Evolutionary conservation across 2,113 vertebrate species (phyloP).

Genomic region (Apus apus): DNA sequence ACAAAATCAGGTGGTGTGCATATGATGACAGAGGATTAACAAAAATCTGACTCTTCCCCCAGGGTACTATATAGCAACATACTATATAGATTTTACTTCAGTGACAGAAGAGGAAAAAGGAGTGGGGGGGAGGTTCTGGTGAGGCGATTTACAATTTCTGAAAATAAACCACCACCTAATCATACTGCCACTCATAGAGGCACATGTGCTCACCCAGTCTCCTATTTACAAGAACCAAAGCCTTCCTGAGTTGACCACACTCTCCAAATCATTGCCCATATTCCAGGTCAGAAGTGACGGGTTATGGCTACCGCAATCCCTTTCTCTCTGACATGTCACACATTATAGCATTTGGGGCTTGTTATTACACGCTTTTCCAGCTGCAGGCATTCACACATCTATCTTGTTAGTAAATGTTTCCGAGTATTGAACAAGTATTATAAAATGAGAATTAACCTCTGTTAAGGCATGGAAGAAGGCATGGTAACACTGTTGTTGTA

Average conservation of each 20-base stretch:
- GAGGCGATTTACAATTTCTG: background rate
- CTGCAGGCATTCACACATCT: accelerated
- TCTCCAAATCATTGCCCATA: background rate
- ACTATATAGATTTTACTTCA: background rate
- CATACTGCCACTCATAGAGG: background rate
- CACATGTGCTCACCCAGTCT: background rate
- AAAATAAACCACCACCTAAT: background rate
- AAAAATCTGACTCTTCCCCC: background rate
- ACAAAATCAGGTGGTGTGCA: background rate
- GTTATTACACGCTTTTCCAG: background rate
- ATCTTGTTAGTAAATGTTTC: background rate
- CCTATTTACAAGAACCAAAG: background rate
- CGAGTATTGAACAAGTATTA: background rate
- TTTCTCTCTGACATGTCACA: background rate
- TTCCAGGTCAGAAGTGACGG: background rate
- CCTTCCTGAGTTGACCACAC: background rate
- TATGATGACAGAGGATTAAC: background rate
- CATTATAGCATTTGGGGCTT: background rate
- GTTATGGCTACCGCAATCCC: background rate
- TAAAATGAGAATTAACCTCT: background rate
- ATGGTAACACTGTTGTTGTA: background rate
- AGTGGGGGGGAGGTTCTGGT: too few relatives aligned
- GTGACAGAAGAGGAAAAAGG: background rate
- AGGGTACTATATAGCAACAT: background rate
- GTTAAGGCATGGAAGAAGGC: background rate